These are phyloP conservation scores for Teleogryllus occipitalis DNA, from an alignment of 1,140 invertebrate genomes.

Conservation along the genomic window DNA sequence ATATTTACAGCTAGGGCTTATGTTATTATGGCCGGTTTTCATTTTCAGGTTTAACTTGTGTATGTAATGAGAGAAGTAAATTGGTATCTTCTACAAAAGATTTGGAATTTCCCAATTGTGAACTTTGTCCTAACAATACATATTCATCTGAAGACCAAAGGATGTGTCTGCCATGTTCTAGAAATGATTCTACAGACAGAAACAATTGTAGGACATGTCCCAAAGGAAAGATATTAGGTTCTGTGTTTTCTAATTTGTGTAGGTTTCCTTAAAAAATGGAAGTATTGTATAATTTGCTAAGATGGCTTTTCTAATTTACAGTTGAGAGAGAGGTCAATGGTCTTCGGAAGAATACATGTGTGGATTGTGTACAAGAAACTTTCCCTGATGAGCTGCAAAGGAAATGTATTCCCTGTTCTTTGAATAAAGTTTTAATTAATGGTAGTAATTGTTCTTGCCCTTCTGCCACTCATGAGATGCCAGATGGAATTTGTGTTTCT, in stretches of 20 bases:
- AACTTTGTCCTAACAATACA: conserved; percentile 11
- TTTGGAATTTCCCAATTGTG: conserved; percentile 10
- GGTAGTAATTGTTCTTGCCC: conserved; percentile 30
- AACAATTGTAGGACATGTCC: conserved; percentile 10
- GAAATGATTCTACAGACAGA: background rate
- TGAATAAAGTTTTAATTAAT: conserved; percentile 7
- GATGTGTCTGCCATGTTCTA: conserved; percentile 11
- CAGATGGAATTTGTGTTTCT: conserved; percentile 37
- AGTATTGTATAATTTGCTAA: background rate
- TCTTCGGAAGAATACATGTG: conserved; percentile 32
- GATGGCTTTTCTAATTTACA: conserved; percentile 22
- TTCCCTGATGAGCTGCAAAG: conserved; percentile 35
- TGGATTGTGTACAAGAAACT: conserved; percentile 38
- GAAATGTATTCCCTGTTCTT: conserved; percentile 39
- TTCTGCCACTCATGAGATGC: conserved; percentile 25
- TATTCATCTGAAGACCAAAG: conserved; percentile 8
- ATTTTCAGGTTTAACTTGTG: conserved; percentile 17
- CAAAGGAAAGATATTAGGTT: background rate
- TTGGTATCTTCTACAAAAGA: background rate
- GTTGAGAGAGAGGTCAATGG: conserved; percentile 39
- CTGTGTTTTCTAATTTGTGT: background rate
- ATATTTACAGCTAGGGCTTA: too few species aligned
- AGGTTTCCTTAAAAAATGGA: too few species aligned
- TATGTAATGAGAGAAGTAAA: conserved; percentile 16
- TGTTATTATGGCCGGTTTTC: background rate